Evolutionary conservation across 1,140 invertebrate species (phyloP), one percentile per base, ranked within the genome.

Genomic region (Bombus cullumanus): DNA sequence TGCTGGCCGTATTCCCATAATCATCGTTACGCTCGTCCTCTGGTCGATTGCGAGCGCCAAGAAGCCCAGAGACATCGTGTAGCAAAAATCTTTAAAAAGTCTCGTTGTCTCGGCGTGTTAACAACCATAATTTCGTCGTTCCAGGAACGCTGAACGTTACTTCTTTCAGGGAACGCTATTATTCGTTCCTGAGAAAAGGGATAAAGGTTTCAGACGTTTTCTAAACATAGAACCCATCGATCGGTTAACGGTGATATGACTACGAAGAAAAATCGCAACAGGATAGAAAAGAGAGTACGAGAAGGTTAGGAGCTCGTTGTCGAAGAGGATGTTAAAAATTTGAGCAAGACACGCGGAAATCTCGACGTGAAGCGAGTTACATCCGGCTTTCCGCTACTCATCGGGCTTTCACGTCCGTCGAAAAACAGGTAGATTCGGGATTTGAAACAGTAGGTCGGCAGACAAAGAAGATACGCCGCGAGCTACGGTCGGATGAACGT

Each of bases 381-480:
- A 76, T 80, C 68, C 88, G 87, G 86, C 81, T 89, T 89, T 88
- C 74, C 74, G 83, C 81, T 15, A 59, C 53, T 81, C 62, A 80
- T 78, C 86, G 62, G 73, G 73, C 79, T 89, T 89, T 89, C 74
- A 78, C 68, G 78, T 86, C 78, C 69, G 72, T 88, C 83, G 78
- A 86, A 73, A 83, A 83, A 76, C 28, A 39, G 31, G 53, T 34
- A 79, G 88, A 89, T 89, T 89, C 86, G 66, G 41, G 68, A 68
- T 85, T 77, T 31, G 59, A 69, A 75, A 37, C 81, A 74, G 76
- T 41, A 57, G 75, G 57, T 62, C 75, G 57, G 3, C 75, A n/a
- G 66, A 84, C 83, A 84, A 84, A 84, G 83, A 84, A 71, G 82
- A 79, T 57, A 64, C 66, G 83, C 83, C 83, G 10, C 76, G 74